Evolutionary conservation across 2,888 invertebrate genomes (phyloP).

Genomic region (Acronicta aceris): DNA sequence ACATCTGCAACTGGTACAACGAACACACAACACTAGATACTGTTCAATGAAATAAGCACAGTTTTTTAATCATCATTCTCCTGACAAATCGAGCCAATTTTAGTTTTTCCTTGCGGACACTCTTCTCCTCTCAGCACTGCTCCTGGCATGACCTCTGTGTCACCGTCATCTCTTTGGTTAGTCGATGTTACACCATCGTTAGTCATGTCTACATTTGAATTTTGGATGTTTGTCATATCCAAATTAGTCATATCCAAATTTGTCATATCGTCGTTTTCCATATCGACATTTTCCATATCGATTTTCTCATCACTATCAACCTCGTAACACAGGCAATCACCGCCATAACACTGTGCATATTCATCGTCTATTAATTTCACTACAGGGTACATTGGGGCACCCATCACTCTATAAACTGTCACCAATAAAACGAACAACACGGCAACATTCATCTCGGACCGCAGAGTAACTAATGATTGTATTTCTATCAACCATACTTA

Average conservation of each 20-base stretch:
- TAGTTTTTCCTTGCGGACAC: constrained; percentile 2
- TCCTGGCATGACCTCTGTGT: constrained; percentile 1
- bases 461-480: constrained; percentile 24
- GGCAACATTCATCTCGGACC: constrained; percentile 33
- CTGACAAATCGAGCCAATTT: constrained; percentile 13
- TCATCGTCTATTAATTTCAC: constrained; percentile 4
- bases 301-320: constrained; percentile 1
- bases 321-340: constrained; percentile 32
- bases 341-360: constrained; percentile 13
- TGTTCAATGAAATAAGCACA: neutral
- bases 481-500: constrained; percentile 36
- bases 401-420: constrained; percentile 11
- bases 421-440: constrained; percentile 15
- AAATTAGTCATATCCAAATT: neutral
- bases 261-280: too few relatives aligned
- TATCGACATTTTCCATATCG: too few relatives aligned
- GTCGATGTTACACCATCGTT: neutral
- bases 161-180: neutral
- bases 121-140: neutral
- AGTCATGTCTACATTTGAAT: too few relatives aligned
- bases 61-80: constrained; percentile 27
- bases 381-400: neutral
- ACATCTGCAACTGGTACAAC: neutral
- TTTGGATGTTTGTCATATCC: too few relatives aligned
- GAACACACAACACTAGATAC: constrained; percentile 14